Evolutionary conservation across 2,888 invertebrate species (phyloP), one percentile per base, ranked within the genome.

Genomic region (Zele albiditarsus): DNA sequence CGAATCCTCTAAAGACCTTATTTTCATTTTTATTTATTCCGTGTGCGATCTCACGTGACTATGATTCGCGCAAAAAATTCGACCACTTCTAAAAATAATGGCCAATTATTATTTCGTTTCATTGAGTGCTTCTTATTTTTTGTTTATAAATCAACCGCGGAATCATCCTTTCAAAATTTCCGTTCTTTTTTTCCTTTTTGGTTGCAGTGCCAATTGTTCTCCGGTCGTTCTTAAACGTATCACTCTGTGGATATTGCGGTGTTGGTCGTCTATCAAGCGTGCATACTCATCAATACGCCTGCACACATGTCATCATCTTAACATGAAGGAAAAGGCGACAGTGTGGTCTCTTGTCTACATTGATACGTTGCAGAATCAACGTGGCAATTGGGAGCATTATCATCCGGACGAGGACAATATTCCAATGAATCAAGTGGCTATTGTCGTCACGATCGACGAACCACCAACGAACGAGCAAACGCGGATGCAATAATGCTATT

Each of bases 191-290:
- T 78, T 84, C 53, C 20, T 46, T 20, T 71, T 71, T 76, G 73
- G 85, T 89, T 90, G 58, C 90, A 90, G 90, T 90, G 89, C 84
- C 90, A 90, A 82, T 86, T 90, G 80, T 90, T 90, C 87, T 89
- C 89, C 82, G 89, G 89, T 83, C 87, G 89, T 83, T 87, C 89
- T 80, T 89, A 89, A 86, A 78, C 73, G 60, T 67, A 71, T 72
- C 71, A 68, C 67, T 75, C 71, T 71, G 75, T 75, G 75, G 75
- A 75, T 75, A 53, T 75, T 75, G 63, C 75, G 75, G 67, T 75
- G 74, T 75, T 75, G 71, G 71, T 75, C 65, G 74, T 68, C 49
- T 69, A 58, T 71, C 66, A 71, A 71, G 71, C 60, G 75, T 66
- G 58, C 71, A 67, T 71, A 67, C 42, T 71, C 71, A 75, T 75